Conservation (phyloP, 2,888 invertebrate genomes). For the Platycnemis pennipes region DNA sequence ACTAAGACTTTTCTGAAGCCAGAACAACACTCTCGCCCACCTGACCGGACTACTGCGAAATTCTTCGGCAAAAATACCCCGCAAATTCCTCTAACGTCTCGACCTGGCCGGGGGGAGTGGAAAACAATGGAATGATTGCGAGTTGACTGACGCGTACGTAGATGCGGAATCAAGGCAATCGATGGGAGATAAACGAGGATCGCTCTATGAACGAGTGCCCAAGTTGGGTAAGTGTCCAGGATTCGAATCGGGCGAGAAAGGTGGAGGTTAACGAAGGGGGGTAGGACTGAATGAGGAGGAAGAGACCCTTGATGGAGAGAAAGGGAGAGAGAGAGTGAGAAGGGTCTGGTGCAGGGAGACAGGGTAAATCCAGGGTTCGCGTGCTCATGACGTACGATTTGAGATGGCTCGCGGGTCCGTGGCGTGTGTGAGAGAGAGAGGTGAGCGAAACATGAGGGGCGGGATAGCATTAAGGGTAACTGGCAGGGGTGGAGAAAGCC, state of each 20-base stretch:
- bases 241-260: neutral
- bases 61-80: no score
- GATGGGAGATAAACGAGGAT: neutral
- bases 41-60: no score
- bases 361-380: neutral
- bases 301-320: neutral
- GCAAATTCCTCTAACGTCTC: no score
- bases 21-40: no score
- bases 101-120: no score
- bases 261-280: no score
- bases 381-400: conserved; percentile 57
- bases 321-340: neutral
- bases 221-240: no score
- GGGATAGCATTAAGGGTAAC: neutral
- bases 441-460: neutral
- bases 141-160: no score
- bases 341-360: neutral
- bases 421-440: neutral
- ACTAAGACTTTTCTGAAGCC: no score
- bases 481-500: neutral
- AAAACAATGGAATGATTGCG: neutral
- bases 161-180: neutral
- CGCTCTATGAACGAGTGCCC: neutral
- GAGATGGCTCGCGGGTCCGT: conserved; percentile 61
- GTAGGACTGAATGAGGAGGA: neutral